These are phyloP conservation scores for Pristionchus maxplancki DNA, from an alignment of 2,888 invertebrate genomes.

Conservation along the genomic window DNA sequence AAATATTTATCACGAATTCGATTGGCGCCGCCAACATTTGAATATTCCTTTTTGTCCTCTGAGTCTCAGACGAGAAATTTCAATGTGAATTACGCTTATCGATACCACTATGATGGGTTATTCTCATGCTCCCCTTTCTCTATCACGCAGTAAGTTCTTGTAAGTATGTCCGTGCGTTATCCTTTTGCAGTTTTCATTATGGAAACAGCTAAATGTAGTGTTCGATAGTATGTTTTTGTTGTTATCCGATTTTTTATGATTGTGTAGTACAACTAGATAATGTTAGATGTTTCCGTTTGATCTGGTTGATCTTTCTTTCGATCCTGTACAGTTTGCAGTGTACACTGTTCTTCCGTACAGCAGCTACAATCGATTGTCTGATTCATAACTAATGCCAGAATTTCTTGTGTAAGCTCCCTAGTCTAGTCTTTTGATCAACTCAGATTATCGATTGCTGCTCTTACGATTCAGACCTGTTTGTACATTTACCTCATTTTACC, in stretches of 20 bases:
- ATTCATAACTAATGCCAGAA: constrained; percentile 25
- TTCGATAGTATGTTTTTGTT: constrained; percentile 25
- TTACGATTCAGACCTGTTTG: constrained; percentile 26
- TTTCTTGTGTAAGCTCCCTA: constrained; percentile 2
- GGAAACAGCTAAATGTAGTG: constrained; percentile 38
- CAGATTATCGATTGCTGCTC: constrained; percentile 27
- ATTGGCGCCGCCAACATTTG: constrained; percentile 1
- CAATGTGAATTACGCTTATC: constrained; percentile 41
- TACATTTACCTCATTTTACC: constrained; percentile 34
- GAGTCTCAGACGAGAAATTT: constrained; percentile 47
- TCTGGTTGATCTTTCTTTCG: constrained; percentile 36
- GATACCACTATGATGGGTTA: constrained; percentile 28
- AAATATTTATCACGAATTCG: constrained; percentile 1
- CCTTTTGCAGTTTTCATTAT: constrained; percentile 9
- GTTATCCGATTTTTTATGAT: neutral
- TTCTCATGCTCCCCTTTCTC: neutral
- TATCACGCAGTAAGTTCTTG: neutral
- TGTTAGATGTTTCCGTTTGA: neutral
- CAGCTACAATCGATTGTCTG: constrained; percentile 3
- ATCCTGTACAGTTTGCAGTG: neutral
- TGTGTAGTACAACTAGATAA: constrained; percentile 34
- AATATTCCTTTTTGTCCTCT: constrained; percentile 15
- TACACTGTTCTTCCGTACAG: neutral
- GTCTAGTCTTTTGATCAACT: neutral
- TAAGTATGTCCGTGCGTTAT: constrained; percentile 22